phyloP scores from a whole-genome alignment of 2,888 invertebrate genomes.

The Tenthredo distinguenda region DNA sequence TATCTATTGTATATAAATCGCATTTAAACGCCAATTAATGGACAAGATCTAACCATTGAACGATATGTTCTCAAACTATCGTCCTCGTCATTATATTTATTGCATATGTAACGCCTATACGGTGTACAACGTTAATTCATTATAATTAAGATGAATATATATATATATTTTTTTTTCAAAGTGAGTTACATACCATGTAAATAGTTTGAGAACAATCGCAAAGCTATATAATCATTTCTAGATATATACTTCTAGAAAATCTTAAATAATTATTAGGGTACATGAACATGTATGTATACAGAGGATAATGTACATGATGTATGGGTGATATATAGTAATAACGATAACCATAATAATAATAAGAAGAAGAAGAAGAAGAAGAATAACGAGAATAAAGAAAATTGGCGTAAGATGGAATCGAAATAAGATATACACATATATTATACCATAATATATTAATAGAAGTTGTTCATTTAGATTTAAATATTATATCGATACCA shows the following conservation, averaged over 20 bases:
- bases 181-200: background rate
- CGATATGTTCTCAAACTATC: slow-evolving; percentile 44
- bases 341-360: slow-evolving; percentile 12
- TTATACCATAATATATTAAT: background rate
- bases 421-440: background rate
- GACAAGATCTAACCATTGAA: slow-evolving; percentile 62
- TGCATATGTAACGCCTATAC: background rate
- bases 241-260: slow-evolving; percentile 47
- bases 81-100: background rate
- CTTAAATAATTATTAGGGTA: slow-evolving; percentile 36
- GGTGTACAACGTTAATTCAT: background rate
- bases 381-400: background rate
- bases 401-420: background rate
- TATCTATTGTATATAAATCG: background rate
- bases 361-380: slow-evolving; percentile 17
- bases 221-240: slow-evolving; percentile 46
- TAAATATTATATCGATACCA: background rate
- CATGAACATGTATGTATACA: slow-evolving; percentile 49
- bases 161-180: background rate
- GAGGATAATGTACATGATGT: slow-evolving; percentile 50
- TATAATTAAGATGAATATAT: background rate
- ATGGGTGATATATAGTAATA: slow-evolving; percentile 43
- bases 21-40: slow-evolving; percentile 58
- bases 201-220: slow-evolving; percentile 47
- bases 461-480: background rate